A percentile compares a stretch with the other conserved stretches of the same genome.
phyloP scores from a whole-genome alignment of 2,113 vertebrate species.

The Pteruthius melanotis region DNA sequence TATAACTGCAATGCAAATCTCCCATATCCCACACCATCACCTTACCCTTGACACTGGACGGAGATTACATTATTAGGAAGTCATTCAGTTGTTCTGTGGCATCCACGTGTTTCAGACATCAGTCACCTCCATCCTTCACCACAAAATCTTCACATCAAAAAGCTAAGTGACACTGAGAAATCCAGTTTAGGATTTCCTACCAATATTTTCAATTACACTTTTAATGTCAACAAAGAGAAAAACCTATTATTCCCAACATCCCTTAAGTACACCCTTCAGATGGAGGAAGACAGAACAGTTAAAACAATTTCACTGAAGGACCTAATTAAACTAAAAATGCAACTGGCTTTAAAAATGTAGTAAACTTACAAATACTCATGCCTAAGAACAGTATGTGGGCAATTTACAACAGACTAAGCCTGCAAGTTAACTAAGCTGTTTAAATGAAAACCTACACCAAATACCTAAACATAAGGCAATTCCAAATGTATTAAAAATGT shows the following conservation, averaged over 20 bases:
- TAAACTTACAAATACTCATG: not conserved
- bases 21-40: not conserved
- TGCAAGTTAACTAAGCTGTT: not conserved
- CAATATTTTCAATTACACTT: not conserved
- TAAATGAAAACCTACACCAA: not conserved
- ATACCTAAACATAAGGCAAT: not conserved
- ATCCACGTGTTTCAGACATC: fast-evolving
- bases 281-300: not conserved
- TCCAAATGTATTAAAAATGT: not conserved
- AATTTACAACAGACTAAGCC: not conserved
- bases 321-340: not conserved
- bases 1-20: not conserved
- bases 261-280: not conserved
- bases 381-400: not conserved
- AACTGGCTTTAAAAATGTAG: not conserved
- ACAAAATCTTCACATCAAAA: not conserved
- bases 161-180: not conserved
- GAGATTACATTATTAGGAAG: not conserved
- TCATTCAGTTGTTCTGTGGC: not conserved
- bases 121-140: not conserved
- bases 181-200: not conserved
- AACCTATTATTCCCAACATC: not conserved
- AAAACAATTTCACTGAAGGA: not conserved
- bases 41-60: not conserved
- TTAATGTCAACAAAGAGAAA: not conserved